phyloP scores from a whole-genome alignment of 2,888 invertebrate species.

The Meteorus colon region DNA sequence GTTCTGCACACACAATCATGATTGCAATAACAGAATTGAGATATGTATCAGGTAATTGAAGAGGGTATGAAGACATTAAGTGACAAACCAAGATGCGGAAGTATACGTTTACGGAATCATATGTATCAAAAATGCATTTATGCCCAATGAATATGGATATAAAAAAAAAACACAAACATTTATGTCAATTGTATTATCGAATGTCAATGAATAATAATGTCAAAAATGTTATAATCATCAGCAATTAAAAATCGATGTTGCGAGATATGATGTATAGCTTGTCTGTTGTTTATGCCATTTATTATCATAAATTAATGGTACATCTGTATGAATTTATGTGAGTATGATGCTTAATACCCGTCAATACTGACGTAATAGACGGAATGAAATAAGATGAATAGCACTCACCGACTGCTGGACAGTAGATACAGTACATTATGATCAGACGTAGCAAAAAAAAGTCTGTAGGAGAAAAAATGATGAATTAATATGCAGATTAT shows the following conservation, averaged over 20 bases:
- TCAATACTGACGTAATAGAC: neutral
- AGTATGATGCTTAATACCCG: neutral
- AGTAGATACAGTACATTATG: neutral
- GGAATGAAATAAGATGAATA: neutral
- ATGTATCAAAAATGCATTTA: neutral
- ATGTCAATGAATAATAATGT: conserved; percentile 40
- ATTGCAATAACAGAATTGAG: conserved; percentile 37
- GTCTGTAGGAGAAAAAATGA: neutral
- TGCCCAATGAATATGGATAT: conserved; percentile 1
- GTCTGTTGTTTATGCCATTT: neutral
- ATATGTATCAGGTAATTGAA: conserved; percentile 14
- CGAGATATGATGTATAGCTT: neutral
- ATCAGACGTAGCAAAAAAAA: neutral
- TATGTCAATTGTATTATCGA: conserved; percentile 18
- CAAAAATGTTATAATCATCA: conserved; percentile 36
- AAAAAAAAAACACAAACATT: conserved; percentile 32
- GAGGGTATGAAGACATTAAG: neutral
- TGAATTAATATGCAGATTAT: neutral
- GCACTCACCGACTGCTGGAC: neutral
- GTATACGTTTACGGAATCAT: neutral
- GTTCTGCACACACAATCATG: conserved; percentile 21
- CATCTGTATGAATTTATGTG: neutral
- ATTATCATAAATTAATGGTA: neutral
- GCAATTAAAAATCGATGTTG: conserved; percentile 51
- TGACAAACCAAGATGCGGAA: neutral